A percentile compares a stretch with the other conserved stretches of the same genome.
phyloP scores from a whole-genome alignment of 1,140 invertebrate species.

The Notospermus geniculatus region DNA sequence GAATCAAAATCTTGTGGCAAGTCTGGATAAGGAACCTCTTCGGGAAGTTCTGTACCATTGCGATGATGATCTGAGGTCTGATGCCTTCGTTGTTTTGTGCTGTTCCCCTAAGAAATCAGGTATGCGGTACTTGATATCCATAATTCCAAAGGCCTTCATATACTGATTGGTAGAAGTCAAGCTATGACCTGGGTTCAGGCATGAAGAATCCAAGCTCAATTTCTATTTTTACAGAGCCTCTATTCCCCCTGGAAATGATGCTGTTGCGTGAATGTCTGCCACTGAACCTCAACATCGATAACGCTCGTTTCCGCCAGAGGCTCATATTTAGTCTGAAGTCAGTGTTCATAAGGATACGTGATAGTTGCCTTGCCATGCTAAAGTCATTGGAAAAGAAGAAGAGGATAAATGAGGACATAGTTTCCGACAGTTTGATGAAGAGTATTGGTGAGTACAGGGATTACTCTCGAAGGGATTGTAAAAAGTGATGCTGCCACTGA shows the following conservation, averaged over 20 bases:
- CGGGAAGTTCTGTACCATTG: slow-evolving; percentile 3
- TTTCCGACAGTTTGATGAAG: too few species aligned
- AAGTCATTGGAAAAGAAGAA: neutral
- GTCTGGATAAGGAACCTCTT: slow-evolving; percentile 6
- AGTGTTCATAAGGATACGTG: slow-evolving; percentile 34
- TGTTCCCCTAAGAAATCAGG: slow-evolving; percentile 12
- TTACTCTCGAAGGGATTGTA: too few species aligned
- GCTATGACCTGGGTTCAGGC: too few species aligned
- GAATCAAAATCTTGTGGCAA: slow-evolving; percentile 3
- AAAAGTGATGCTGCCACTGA: too few species aligned
- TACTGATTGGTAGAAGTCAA: too few species aligned
- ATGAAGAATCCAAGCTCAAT: too few species aligned
- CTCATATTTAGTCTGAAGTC: slow-evolving; percentile 32
- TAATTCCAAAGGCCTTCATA: too few species aligned
- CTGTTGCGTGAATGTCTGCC: slow-evolving; percentile 36
- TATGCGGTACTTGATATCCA: neutral
- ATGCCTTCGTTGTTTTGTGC: slow-evolving; percentile 14
- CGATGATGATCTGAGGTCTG: slow-evolving; percentile 10
- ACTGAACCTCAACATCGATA: slow-evolving; percentile 44
- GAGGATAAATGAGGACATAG: neutral
- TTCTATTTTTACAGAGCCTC: slow-evolving; percentile 31
- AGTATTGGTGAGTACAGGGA: too few species aligned
- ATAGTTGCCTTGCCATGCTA: slow-evolving; percentile 15
- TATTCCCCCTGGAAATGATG: slow-evolving; percentile 29
- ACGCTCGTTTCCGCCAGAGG: slow-evolving; percentile 45